phyloP scores from a whole-genome alignment of 2,888 invertebrate genomes.

The Caenorhabditis sp. region DNA sequence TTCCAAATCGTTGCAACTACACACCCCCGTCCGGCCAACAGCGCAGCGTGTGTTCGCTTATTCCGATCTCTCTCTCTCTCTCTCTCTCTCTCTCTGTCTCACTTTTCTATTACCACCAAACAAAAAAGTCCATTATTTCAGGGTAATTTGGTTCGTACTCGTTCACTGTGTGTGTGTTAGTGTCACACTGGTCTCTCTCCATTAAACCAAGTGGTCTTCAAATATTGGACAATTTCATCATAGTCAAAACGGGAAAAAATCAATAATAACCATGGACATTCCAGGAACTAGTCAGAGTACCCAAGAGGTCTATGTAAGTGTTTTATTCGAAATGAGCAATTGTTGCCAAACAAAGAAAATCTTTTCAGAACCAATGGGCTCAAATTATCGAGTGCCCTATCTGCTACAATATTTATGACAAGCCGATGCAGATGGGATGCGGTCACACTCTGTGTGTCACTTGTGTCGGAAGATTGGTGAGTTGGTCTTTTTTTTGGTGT shows the following conservation, averaged over 20 bases:
- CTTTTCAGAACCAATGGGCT: conserved; percentile 52
- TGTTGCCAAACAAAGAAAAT: not conserved
- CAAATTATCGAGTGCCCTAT: conserved; percentile 72
- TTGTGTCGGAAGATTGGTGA: conserved; percentile 64
- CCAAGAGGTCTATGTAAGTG: conserved; percentile 16
- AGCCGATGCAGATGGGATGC: conserved; percentile 68
- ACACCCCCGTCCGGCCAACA: not conserved
- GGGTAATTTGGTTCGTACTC: conserved; percentile 39
- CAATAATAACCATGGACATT: conserved; percentile 35
- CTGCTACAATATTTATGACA: conserved; percentile 70
- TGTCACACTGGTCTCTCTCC: too few species aligned
- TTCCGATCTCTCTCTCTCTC: not conserved
- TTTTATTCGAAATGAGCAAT: not conserved
- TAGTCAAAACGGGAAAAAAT: not conserved
- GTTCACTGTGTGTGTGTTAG: not conserved
- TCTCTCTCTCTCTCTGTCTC: not conserved
- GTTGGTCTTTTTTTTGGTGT: too few species aligned
- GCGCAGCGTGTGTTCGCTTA: conserved; percentile 2
- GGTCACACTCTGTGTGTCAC: conserved; percentile 69
- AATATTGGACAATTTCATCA: not conserved
- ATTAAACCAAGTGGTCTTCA: too few species aligned
- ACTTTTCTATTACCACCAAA: not conserved
- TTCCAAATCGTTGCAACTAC: conserved; percentile 41
- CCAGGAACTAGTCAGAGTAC: conserved; percentile 40
- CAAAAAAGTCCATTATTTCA: not conserved